These are phyloP conservation scores for Tiliacea citrago DNA, from an alignment of 2,888 invertebrate genomes.

Conservation along the genomic window DNA sequence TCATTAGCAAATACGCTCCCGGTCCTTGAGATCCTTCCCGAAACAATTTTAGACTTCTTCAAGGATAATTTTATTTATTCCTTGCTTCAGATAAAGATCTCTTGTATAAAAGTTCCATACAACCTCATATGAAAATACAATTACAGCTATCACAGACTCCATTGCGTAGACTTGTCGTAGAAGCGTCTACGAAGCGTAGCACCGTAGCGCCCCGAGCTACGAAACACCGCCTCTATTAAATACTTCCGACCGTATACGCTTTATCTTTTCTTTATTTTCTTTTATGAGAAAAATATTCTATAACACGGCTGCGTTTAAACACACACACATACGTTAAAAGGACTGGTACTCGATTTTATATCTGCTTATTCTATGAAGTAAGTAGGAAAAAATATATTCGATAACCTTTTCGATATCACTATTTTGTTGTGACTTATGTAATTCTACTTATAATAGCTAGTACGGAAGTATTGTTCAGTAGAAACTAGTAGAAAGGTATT, in stretches of 20 bases:
- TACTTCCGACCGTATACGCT: conserved; percentile 61
- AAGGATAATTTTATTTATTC: conserved; percentile 16
- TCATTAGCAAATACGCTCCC: conserved; percentile 1
- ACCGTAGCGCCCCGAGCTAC: conserved; percentile 64
- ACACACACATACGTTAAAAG: conserved; percentile 7
- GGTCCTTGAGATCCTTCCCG: background rate
- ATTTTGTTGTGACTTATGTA: background rate
- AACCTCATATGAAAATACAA: conserved; percentile 49
- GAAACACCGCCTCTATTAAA: conserved; percentile 62
- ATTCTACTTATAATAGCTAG: background rate
- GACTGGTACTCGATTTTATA: conserved; percentile 25
- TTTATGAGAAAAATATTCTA: conserved; percentile 62
- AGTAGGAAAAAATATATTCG: background rate
- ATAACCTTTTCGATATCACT: background rate
- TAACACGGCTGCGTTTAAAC: conserved; percentile 16
- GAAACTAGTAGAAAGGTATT: background rate
- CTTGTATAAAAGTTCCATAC: conserved; percentile 36
- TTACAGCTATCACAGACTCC: conserved; percentile 52
- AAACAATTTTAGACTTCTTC: conserved; percentile 1
- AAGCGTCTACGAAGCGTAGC: conserved; percentile 65
- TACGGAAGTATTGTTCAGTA: background rate
- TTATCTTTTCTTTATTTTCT: conserved; percentile 54
- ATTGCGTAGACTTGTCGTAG: conserved; percentile 59
- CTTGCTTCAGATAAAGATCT: conserved; percentile 21
- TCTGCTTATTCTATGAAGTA: conserved; percentile 18